Percentiles rank a stretch among this genome's conserved stretches.
These are phyloP conservation scores for Melanogrammus aeglefinus DNA, from an alignment of 2,797 vertebrate genomes.

Conservation along the genomic window DNA sequence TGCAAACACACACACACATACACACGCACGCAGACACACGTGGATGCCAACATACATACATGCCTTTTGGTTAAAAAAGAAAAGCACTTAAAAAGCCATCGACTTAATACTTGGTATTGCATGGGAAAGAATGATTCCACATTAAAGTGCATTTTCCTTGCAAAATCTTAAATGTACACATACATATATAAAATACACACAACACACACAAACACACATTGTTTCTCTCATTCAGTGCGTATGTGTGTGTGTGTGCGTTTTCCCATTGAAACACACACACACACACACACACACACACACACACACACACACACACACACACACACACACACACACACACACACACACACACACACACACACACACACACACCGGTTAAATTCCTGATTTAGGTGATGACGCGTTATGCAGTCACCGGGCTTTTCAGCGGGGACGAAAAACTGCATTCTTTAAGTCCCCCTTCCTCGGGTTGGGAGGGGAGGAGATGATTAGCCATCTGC, in stretches of 20 bases:
- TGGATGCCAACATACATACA: neutral
- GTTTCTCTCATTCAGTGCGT: no score
- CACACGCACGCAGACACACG: neutral
- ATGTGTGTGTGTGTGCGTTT: no score
- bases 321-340: no score
- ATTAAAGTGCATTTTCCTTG: no score
- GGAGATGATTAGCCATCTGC: slow-evolving; percentile 33
- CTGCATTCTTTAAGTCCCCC: slow-evolving; percentile 22
- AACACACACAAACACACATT: no score
- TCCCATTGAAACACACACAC: no score
- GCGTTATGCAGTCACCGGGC: slow-evolving; percentile 25
- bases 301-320: no score
- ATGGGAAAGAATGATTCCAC: neutral
- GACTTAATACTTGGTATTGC: neutral
- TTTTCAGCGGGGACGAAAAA: slow-evolving; percentile 17
- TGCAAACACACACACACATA: neutral
- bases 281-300: no score
- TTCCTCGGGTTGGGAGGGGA: slow-evolving; percentile 25
- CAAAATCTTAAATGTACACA: neutral
- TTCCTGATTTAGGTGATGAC: slow-evolving; percentile 48
- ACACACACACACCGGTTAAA: neutral
- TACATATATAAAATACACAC: neutral
- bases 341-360: no score
- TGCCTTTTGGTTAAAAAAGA: neutral
- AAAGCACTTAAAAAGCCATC: no score